Evolutionary conservation across 2,113 vertebrate genomes (phyloP), one percentile per base, ranked within the genome.

Genomic region (Atrichornis clamosus): DNA sequence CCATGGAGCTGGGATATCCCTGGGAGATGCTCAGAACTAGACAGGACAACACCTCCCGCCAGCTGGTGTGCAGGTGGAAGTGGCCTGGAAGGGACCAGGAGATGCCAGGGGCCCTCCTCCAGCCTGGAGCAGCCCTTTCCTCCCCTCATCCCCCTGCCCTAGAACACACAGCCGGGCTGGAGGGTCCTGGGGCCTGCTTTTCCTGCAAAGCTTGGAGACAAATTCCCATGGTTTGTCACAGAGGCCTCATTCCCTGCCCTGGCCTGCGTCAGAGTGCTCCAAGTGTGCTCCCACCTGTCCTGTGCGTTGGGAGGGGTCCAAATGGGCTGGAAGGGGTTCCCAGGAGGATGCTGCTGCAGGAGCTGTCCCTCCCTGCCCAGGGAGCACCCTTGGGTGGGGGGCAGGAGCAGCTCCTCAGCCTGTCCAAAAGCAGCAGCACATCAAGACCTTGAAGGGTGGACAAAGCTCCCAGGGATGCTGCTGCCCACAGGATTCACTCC

Each of bases 281-380:
- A 4, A 2, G 30, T 0, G 6, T 3, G 5, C 30, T n/a, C 47
- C 32, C 2, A 1, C 18, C 6, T 4, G 37, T 52, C 41, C 81
- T 9, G 9, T 0, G 1, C 1, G 41, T 1, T 3, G 2, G 44
- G 59, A 52, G 1, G 62, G 65, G 4, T 11, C 22, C 23, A 3
- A 15, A 30, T 26, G 55, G 15, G 11, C 0, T 4, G 46, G 52
- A 59, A 76, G 11, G 0, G 8, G 5, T 47, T 69, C 86, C 64
- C 27, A 13, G 7, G 24, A 35, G 50, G 55, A 26, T 16, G 28
- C 46, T 11, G n/a, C 21, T 9, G 27, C 60, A 10, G 10, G 9
- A n/a, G 15, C 60, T 24, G 16, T 11, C 27, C 58, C 24, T 26
- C 23, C 50, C 19, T 4, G 39, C 32, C 47, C 41, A 15, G 22